Percentiles rank a stretch among this genome's conserved stretches.
These are phyloP conservation scores for Atopsyche davidsoni DNA, from an alignment of 1,140 invertebrate species.

Conservation along the genomic window DNA sequence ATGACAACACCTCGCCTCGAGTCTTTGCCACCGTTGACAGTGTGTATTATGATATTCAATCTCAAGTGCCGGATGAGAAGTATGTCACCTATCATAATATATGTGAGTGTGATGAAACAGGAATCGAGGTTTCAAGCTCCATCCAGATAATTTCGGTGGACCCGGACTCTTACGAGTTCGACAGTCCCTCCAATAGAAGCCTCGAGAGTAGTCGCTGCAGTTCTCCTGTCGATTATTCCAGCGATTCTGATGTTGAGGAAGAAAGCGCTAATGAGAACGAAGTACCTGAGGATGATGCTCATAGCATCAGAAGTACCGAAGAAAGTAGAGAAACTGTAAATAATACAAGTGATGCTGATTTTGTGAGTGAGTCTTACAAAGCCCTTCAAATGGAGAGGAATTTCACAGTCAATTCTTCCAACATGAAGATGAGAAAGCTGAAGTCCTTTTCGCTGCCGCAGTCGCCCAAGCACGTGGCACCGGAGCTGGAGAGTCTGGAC, in stretches of 20 bases:
- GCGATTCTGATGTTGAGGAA: constrained; percentile 6
- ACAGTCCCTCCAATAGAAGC: neutral
- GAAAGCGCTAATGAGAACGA: neutral
- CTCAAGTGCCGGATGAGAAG: constrained; percentile 3
- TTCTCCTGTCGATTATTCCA: constrained; percentile 3
- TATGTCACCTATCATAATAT: constrained; percentile 10
- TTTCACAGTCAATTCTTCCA: constrained; percentile 2
- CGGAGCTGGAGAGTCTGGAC: constrained; percentile 12
- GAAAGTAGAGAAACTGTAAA: neutral
- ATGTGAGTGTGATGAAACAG: too few relatives aligned
- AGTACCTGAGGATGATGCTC: neutral
- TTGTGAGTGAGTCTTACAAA: neutral
- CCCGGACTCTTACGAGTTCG: constrained; percentile 3
- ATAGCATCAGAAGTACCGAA: too few relatives aligned
- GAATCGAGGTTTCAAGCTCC: neutral
- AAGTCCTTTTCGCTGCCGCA: constrained; percentile 26
- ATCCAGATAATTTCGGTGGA: constrained; percentile 15
- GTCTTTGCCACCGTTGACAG: constrained; percentile 10
- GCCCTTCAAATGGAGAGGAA: constrained; percentile 3
- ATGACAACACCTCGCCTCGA: constrained; percentile 20
- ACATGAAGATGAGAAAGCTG: constrained; percentile 17
- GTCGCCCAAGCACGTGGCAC: constrained; percentile 12
- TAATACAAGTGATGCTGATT: neutral
- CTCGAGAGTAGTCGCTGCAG: constrained; percentile 11
- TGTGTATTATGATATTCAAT: constrained; percentile 9